phyloP scores from a whole-genome alignment of 2,797 vertebrate species.

The Sebastiscus tertius region DNA sequence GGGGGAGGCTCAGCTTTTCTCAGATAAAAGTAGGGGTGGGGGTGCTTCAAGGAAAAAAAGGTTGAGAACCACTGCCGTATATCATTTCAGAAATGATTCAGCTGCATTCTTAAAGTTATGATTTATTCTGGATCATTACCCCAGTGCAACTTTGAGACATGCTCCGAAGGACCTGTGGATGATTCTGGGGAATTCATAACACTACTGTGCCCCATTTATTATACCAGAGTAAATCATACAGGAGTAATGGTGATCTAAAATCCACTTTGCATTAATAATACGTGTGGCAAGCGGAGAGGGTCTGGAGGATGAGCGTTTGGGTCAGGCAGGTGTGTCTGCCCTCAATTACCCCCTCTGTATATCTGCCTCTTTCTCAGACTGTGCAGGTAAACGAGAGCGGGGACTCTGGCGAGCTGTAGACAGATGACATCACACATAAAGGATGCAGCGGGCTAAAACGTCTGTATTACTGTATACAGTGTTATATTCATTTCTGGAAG shows the following conservation, averaged over 20 bases:
- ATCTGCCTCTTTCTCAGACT: slow-evolving; percentile 3
- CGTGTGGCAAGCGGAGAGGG: slow-evolving; percentile 3
- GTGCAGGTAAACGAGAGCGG: not conserved
- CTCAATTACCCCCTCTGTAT: slow-evolving; percentile 44
- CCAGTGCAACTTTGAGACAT: slow-evolving; percentile 3
- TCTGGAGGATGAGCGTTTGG: not conserved
- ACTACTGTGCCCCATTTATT: slow-evolving; percentile 21
- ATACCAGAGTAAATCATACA: slow-evolving; percentile 37
- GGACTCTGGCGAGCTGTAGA: not conserved
- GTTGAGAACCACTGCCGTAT: not conserved
- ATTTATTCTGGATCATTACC: slow-evolving; percentile 43
- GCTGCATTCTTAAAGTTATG: slow-evolving; percentile 20
- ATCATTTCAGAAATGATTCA: slow-evolving; percentile 30
- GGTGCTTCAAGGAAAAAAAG: not conserved
- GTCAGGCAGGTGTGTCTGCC: slow-evolving; percentile 20
- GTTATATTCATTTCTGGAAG: not conserved
- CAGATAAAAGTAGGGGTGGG: too few relatives aligned
- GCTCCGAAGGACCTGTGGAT: slow-evolving; percentile 15
- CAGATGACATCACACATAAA: not conserved
- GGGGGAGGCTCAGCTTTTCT: too few relatives aligned
- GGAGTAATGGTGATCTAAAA: slow-evolving; percentile 34
- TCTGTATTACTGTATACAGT: not conserved
- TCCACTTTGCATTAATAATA: slow-evolving; percentile 53
- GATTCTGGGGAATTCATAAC: slow-evolving; percentile 37
- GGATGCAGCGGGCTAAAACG: not conserved